phyloP scores from a whole-genome alignment of 2,888 invertebrate species.

The Chesias legatella region DNA sequence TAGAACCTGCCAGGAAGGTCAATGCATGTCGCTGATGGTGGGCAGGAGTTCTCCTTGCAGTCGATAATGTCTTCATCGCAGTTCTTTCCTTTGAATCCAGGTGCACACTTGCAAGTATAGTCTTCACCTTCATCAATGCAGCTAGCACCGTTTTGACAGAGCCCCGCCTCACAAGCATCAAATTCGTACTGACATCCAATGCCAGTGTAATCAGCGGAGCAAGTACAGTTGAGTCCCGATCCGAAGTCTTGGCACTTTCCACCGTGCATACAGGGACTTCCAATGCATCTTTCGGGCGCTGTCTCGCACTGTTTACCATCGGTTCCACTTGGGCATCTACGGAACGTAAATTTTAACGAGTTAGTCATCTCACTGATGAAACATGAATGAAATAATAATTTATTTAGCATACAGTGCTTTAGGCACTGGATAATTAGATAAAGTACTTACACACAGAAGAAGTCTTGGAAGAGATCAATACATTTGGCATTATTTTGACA shows the following conservation, averaged over 20 bases:
- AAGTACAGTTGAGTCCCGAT: conserved; percentile 96
- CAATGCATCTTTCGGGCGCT: conserved; percentile 96
- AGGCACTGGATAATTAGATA: too few species aligned
- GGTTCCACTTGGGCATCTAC: conserved; percentile 94
- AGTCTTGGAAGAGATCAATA: conserved; percentile 95
- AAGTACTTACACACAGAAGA: conserved; percentile 90
- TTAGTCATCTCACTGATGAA: too few species aligned
- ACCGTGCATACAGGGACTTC: conserved; percentile 96
- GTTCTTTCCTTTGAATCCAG: conserved; percentile 89
- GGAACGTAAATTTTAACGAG: conserved; percentile 22
- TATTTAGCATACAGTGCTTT: too few species aligned
- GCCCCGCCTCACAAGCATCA: conserved; percentile 93
- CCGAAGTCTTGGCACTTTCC: conserved; percentile 98
- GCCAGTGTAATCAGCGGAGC: conserved; percentile 91
- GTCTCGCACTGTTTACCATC: conserved; percentile 98
- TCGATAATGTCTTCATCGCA: conserved; percentile 95
- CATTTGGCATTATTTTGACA: conserved; percentile 96
- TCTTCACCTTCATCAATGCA: conserved; percentile 92
- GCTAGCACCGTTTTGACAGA: conserved; percentile 96
- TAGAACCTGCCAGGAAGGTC: conserved; percentile 94
- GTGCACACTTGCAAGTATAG: conserved; percentile 92
- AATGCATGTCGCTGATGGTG: conserved; percentile 95
- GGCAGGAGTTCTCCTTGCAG: conserved; percentile 96
- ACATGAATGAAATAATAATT: too few species aligned
- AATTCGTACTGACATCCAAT: conserved; percentile 96